A percentile compares a stretch with the other conserved stretches of the same genome.
Evolutionary conservation across 2,113 vertebrate genomes (phyloP).

Genomic region (Chlorocebus sabaeus): DNA sequence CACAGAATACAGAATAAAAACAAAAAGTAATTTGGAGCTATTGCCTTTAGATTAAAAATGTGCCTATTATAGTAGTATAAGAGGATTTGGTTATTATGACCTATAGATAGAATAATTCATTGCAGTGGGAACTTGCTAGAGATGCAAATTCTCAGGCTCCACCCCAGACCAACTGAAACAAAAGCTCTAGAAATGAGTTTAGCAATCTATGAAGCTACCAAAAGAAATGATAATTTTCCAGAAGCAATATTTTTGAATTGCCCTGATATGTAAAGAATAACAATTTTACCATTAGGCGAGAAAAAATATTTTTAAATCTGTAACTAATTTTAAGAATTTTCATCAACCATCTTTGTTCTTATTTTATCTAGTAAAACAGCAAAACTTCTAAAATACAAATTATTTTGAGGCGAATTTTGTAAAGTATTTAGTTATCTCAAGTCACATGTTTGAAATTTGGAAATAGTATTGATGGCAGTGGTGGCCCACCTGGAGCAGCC

Average conservation of each 20-base stretch:
- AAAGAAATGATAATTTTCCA: background rate
- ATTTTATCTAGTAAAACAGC: background rate
- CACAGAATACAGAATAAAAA: background rate
- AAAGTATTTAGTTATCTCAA: background rate
- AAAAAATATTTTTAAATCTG: conserved; percentile 7
- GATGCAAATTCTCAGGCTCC: background rate
- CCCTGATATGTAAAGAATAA: background rate
- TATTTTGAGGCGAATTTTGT: background rate
- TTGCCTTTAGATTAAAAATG: background rate
- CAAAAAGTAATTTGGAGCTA: background rate
- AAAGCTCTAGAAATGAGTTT: background rate
- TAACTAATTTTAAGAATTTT: background rate
- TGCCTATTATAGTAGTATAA: background rate
- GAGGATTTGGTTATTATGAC: background rate
- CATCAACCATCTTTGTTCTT: background rate
- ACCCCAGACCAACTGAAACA: background rate
- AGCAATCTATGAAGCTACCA: background rate
- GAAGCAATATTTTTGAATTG: background rate
- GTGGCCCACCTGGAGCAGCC: too few species aligned
- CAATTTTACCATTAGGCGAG: background rate
- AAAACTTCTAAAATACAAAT: background rate
- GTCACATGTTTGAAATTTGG: background rate
- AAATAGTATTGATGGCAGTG: background rate
- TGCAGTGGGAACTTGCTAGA: background rate
- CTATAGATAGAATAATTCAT: background rate